Base-by-base conservation (phyloP, 2,113 vertebrate species). In the Prionailurus bengalensis region DNA sequence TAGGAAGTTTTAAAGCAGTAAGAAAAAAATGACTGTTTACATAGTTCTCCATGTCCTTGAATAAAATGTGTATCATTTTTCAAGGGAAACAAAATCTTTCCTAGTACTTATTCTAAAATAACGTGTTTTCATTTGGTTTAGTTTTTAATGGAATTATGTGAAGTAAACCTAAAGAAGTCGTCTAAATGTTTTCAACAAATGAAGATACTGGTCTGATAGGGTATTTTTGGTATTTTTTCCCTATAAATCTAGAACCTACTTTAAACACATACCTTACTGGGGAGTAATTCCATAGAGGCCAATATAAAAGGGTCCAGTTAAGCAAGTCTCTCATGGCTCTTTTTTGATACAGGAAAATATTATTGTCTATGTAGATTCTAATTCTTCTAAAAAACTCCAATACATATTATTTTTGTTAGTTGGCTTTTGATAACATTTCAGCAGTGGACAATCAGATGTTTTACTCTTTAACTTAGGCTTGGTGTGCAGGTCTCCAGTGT, bases 31-130 rank as follows among this genome's bases (percentile, higher is more conserved):
- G 25, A 36, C 70, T 92, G 14, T 70, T 91, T 88, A 31, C 6
- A 84, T 74, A 63, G 8, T 58, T 76, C 31, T 91, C 25, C 19
- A 19, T 21, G 42, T 73, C n/a, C 93, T 85, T 66, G 53, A 78
- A 29, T 91, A 78, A 96, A 95, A 83, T 79, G 11, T 33, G 17
- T 71, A 42, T 65, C 12, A 86, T 94, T 87, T 16, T 73, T 89
- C 66, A 84, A 91, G 58, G 33, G 33, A 93, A 31, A 39, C 27
- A 82, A 39, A 36, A 13, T 12, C 7, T 31, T 70, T 61, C 45
- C n/a, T 45, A 58, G 58, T n/a, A n/a, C 11, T 66, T 80, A 45
- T 73, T 78, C 53, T 82, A 81, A 96, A 96, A 79, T 74, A 79
- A 51, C 17, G 9, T 73, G 1, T 27, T 84, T 81, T 76, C 51